Evolutionary conservation across 2,113 vertebrate genomes (phyloP).

Genomic region (Pogonocichla stellata): DNA sequence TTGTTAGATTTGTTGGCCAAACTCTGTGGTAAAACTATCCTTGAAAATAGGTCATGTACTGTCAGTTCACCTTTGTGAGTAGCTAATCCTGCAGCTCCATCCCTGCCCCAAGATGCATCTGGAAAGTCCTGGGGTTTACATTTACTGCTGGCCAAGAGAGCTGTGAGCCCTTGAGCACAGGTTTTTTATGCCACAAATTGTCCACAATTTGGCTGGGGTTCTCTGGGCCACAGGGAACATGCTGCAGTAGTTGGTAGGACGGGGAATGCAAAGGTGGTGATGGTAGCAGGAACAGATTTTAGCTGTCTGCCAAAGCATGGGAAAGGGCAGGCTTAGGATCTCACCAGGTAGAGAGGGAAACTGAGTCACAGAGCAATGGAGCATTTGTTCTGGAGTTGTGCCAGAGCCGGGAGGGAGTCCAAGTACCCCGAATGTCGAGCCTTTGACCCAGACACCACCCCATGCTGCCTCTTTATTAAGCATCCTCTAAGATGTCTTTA

Average conservation of each 20-base stretch:
- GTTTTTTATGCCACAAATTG: not conserved
- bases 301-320: not conserved
- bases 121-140: not conserved
- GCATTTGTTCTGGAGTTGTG: not conserved
- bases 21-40: not conserved
- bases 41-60: not conserved
- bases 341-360: not conserved
- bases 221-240: not conserved
- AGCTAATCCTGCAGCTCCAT: not conserved
- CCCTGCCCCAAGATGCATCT: not conserved
- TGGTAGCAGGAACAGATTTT: not conserved
- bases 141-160: rapidly evolving
- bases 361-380: not conserved
- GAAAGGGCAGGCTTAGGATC: not conserved
- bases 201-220: not conserved
- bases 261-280: not conserved
- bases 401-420: not conserved
- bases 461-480: conserved; percentile 54
- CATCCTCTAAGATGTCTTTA: conserved; percentile 47
- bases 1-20: not conserved
- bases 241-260: not conserved
- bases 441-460: conserved; percentile 48
- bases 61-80: not conserved
- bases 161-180: not conserved
- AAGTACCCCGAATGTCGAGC: not conserved